Evolutionary conservation across 2,888 invertebrate genomes (phyloP).

Genomic region (Diploptera punctata): DNA sequence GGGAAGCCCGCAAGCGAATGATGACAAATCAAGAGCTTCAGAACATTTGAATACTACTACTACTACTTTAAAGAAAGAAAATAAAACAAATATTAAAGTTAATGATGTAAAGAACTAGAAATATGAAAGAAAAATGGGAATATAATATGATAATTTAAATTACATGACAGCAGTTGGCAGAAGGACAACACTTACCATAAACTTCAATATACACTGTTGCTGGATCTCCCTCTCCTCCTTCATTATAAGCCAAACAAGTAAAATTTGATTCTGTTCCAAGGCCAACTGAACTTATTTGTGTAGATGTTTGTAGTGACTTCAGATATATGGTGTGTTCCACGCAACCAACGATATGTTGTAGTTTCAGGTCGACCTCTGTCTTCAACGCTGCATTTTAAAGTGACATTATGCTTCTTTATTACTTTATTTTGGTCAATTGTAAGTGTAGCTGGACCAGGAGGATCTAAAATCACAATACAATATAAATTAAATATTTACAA

Average conservation of each 20-base stretch:
- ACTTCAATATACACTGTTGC: conserved; percentile 75
- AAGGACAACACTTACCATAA: conserved; percentile 63
- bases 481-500: too few species aligned
- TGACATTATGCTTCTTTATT: conserved; percentile 81
- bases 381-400: conserved; percentile 82
- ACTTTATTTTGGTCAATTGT: conserved; percentile 77
- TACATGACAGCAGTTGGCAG: too few species aligned
- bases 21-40: too few species aligned
- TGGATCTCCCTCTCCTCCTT: conserved; percentile 78
- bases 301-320: conserved; percentile 79
- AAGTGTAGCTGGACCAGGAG: conserved; percentile 83
- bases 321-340: conserved; percentile 75
- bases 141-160: too few species aligned
- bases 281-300: conserved; percentile 82
- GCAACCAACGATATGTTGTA: conserved; percentile 66
- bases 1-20: too few species aligned
- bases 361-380: conserved; percentile 79
- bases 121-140: too few species aligned
- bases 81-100: too few species aligned
- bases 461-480: conserved; percentile 72
- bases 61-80: too few species aligned
- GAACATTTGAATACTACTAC: too few species aligned
- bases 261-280: conserved; percentile 88
- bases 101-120: too few species aligned
- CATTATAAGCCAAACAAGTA: conserved; percentile 86